Evolutionary conservation across 2,888 invertebrate species (phyloP).

Genomic region (Abscondita cerata): DNA sequence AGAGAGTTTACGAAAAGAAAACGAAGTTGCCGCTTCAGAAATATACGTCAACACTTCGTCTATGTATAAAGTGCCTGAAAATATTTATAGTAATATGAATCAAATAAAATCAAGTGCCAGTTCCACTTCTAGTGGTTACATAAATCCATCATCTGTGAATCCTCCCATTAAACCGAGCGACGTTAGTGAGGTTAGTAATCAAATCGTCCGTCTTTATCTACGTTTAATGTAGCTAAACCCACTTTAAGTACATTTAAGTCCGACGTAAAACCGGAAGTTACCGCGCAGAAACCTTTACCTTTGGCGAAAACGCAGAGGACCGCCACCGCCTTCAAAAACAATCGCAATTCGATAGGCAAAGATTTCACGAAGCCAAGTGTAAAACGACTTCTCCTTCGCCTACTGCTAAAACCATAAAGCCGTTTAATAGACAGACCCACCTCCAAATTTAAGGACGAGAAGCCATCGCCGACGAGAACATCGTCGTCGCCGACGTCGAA

Average conservation of each 20-base stretch:
- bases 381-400: constrained; percentile 35
- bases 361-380: constrained; percentile 1
- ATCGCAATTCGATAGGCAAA: constrained; percentile 26
- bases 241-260: constrained; percentile 48
- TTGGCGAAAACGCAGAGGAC: constrained; percentile 45
- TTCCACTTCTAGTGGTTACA: constrained; percentile 75
- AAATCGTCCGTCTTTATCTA: not conserved
- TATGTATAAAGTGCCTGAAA: constrained; percentile 65
- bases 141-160: constrained; percentile 75
- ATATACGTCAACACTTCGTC: constrained; percentile 69
- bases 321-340: constrained; percentile 40
- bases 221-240: constrained; percentile 33
- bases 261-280: constrained; percentile 44
- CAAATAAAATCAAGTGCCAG: constrained; percentile 65
- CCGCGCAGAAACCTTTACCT: constrained; percentile 30
- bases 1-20: constrained; percentile 53
- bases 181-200: not conserved
- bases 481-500: constrained; percentile 55
- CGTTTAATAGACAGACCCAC: constrained; percentile 50
- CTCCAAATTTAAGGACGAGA: constrained; percentile 61
- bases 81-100: constrained; percentile 69
- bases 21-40: constrained; percentile 55
- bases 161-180: constrained; percentile 60
- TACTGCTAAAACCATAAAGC: constrained; percentile 30
- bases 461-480: constrained; percentile 51